These are phyloP conservation scores for Lepidotrigona ventralis DNA, from an alignment of 1,140 invertebrate genomes.

Conservation along the genomic window DNA sequence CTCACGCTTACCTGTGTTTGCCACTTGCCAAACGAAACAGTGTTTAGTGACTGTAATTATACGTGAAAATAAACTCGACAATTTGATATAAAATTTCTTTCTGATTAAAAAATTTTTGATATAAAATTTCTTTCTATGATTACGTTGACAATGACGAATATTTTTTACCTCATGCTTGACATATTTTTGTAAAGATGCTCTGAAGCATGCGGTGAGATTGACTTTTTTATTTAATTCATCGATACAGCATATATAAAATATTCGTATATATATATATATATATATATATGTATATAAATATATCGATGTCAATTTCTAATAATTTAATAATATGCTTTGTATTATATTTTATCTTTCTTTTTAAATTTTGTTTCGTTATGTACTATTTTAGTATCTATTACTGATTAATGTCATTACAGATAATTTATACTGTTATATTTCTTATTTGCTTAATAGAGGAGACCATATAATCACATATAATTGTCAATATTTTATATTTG, in stretches of 20 bases:
- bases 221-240: neutral
- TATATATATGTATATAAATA: neutral
- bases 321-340: neutral
- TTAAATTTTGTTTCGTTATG: neutral
- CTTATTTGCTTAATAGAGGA: neutral
- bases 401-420: neutral
- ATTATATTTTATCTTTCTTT: neutral
- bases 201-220: slow-evolving; percentile 7
- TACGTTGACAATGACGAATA: slow-evolving; percentile 19
- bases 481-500: too few species aligned
- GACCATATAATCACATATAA: neutral
- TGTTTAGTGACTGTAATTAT: slow-evolving; percentile 29
- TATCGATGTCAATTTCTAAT: neutral
- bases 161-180: neutral
- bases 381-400: neutral
- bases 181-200: slow-evolving; percentile 4
- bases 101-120: too few species aligned
- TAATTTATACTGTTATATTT: neutral
- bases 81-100: slow-evolving; percentile 22
- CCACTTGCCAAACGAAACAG: slow-evolving; percentile 23
- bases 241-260: neutral
- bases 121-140: slow-evolving; percentile 29
- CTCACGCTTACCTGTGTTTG: neutral
- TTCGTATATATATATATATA: neutral
- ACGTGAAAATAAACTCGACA: slow-evolving; percentile 29